Evolutionary conservation across 1,140 invertebrate genomes (phyloP).

Genomic region (Coelopa frigida): DNA sequence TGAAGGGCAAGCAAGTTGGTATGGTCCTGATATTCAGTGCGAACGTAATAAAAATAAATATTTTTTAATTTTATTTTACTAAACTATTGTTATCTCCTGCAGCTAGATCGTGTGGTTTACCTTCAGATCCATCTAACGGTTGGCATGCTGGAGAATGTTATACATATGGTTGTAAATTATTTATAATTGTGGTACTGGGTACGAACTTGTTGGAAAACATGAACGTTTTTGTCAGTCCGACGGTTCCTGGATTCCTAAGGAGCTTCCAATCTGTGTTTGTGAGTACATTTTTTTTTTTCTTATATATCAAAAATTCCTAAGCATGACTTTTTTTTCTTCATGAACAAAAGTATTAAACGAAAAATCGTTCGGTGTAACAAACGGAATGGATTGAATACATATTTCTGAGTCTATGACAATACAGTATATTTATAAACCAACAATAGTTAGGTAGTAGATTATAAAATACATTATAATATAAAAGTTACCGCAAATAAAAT

Average conservation of each 20-base stretch:
- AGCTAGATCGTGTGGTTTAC: constrained; percentile 82
- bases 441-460: too few species aligned
- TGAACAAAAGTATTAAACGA: too few species aligned
- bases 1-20: constrained; percentile 79
- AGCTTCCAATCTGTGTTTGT: constrained; percentile 83
- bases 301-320: too few species aligned
- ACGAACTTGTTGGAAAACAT: constrained; percentile 77
- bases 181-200: constrained; percentile 88
- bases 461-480: constrained; percentile 22
- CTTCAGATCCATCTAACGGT: constrained; percentile 82
- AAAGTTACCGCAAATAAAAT: constrained; percentile 45
- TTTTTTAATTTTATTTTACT: background rate
- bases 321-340: too few species aligned
- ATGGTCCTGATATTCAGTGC: constrained; percentile 90
- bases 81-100: constrained; percentile 12
- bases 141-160: constrained; percentile 87
- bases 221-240: constrained; percentile 80
- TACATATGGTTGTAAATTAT: constrained; percentile 85
- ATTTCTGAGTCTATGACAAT: too few species aligned
- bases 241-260: constrained; percentile 81
- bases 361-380: too few species aligned
- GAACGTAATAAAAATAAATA: too few species aligned
- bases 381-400: too few species aligned
- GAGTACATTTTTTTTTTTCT: too few species aligned
- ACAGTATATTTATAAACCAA: too few species aligned